These are phyloP conservation scores for Catocala sponsa DNA, from an alignment of 2,888 invertebrate species.

Conservation along the genomic window DNA sequence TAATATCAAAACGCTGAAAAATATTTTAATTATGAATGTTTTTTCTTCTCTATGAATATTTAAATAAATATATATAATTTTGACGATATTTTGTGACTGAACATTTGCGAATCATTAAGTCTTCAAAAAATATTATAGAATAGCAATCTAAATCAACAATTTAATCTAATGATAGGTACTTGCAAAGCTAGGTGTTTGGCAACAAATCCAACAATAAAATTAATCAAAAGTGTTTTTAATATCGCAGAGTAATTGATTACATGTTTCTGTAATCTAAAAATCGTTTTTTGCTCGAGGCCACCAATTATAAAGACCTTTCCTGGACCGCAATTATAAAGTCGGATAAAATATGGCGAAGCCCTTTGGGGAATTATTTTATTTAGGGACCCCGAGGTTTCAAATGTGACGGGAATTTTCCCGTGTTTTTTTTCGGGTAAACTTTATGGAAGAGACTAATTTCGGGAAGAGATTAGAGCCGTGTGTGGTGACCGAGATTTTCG, in stretches of 20 bases:
- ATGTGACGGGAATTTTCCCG: constrained; percentile 38
- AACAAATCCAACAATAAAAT: constrained; percentile 2
- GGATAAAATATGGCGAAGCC: constrained; percentile 43
- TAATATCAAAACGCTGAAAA: no score
- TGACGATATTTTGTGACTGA: no score
- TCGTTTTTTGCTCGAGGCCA: constrained; percentile 34
- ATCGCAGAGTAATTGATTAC: constrained; percentile 33
- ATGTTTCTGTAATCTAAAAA: constrained; percentile 38
- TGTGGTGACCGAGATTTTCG: constrained; percentile 10
- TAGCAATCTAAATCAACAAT: not conserved
- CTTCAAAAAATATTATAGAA: no score
- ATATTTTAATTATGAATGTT: no score
- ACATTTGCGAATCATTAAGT: no score
- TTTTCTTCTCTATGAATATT: no score
- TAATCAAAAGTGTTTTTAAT: constrained; percentile 15
- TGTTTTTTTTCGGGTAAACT: constrained; percentile 33
- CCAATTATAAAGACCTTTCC: constrained; percentile 40
- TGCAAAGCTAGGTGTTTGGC: not conserved
- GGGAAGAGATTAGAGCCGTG: constrained; percentile 30
- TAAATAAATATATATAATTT: no score
- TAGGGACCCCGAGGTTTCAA: constrained; percentile 28
- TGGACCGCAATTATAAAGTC: constrained; percentile 44
- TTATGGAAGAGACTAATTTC: constrained; percentile 42
- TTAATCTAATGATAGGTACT: no score
- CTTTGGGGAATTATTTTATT: constrained; percentile 41